A percentile compares a stretch with the other conserved stretches of the same genome.
Conservation (phyloP, 2,888 invertebrate species). For the Arrhopalites spinosus region DNA sequence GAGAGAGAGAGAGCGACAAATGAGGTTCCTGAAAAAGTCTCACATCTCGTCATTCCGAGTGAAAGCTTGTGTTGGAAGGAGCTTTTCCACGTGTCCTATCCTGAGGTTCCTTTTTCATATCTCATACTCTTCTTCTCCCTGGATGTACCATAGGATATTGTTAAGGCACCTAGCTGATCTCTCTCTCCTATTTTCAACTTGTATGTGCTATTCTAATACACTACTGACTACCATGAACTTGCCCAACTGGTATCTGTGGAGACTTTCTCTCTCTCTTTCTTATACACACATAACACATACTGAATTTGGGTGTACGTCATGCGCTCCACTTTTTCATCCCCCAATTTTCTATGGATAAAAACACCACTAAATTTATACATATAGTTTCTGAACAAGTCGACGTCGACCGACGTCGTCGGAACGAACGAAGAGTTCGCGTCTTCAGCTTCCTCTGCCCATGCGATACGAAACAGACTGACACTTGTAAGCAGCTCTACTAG, state of each 20-base stretch:
- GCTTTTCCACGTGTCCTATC: background rate
- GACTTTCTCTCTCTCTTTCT: background rate
- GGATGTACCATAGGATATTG: background rate
- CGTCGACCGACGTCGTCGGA: background rate
- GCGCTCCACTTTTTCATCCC: background rate
- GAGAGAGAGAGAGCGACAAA: conserved; percentile 29
- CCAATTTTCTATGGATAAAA: background rate
- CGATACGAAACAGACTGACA: conserved; percentile 15
- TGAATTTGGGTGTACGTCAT: background rate
- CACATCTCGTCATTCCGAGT: conserved; percentile 18
- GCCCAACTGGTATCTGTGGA: too few relatives aligned
- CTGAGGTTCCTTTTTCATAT: background rate
- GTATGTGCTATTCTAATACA: background rate
- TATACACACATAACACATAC: background rate
- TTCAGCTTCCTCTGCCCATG: background rate
- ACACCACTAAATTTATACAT: too few relatives aligned
- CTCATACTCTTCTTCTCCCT: background rate
- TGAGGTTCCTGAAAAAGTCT: conserved; percentile 24
- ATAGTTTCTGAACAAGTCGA: too few relatives aligned
- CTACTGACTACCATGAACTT: too few relatives aligned
- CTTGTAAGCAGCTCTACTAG: conserved; percentile 1
- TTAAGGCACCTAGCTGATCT: background rate
- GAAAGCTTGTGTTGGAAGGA: background rate
- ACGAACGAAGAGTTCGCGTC: conserved; percentile 4
- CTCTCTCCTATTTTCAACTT: background rate